Evolutionary conservation across 2,888 invertebrate species (phyloP).

Genomic region (Thereva unica): DNA sequence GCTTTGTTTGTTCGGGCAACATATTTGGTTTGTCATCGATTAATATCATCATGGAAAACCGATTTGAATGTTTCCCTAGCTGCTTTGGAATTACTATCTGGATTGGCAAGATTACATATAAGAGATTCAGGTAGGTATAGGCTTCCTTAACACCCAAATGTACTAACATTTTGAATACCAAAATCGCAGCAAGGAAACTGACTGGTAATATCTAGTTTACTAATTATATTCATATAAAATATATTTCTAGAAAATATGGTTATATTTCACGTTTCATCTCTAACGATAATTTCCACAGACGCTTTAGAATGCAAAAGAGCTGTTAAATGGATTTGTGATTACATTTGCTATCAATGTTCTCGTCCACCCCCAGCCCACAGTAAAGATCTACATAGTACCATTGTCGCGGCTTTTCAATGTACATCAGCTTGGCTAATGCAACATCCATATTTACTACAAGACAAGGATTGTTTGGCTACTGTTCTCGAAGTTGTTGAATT

Average conservation of each 20-base stretch:
- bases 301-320: slow-evolving; percentile 87
- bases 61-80: slow-evolving; percentile 93
- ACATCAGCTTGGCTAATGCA: slow-evolving; percentile 90
- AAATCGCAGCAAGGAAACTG: slow-evolving; percentile 61
- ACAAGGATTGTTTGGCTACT: slow-evolving; percentile 88
- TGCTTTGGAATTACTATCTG: slow-evolving; percentile 87
- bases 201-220: slow-evolving; percentile 57
- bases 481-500: slow-evolving; percentile 96
- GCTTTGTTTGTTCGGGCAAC: slow-evolving; percentile 91
- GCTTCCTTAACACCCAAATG: not conserved
- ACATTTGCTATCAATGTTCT: slow-evolving; percentile 93
- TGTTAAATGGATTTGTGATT: slow-evolving; percentile 98
- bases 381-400: slow-evolving; percentile 91
- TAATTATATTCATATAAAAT: slow-evolving; percentile 48
- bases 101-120: slow-evolving; percentile 86
- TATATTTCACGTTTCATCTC: slow-evolving; percentile 51
- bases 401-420: slow-evolving; percentile 90
- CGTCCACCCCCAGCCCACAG: slow-evolving; percentile 93
- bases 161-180: slow-evolving; percentile 10
- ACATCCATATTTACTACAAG: slow-evolving; percentile 86
- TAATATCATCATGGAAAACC: slow-evolving; percentile 95
- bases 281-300: slow-evolving; percentile 66
- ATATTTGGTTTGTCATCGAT: slow-evolving; percentile 89
- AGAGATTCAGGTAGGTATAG: slow-evolving; percentile 76
- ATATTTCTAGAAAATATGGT: slow-evolving; percentile 55